Base-by-base conservation (phyloP, 2,113 vertebrate species). In the Tragelaphus imberbis region DNA sequence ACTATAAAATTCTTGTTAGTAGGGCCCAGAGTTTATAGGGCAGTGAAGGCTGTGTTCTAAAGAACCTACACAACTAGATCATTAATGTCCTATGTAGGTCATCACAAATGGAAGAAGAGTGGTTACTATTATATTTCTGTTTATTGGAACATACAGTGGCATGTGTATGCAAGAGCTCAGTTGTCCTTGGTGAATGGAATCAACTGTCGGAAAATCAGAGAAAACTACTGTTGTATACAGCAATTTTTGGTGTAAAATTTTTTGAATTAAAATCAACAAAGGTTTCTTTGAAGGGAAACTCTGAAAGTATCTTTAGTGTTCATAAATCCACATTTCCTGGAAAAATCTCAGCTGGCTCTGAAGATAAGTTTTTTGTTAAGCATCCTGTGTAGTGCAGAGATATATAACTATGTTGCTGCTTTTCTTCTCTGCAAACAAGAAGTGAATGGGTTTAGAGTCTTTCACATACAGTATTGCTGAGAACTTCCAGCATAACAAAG, bases 181-280 rank as follows among this genome's bases (percentile, higher is more conserved):
- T 49, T 93, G 19, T 90, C 33, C 40, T 87, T 81, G 28, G 44
- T 92, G 47, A 82, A 87, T 86, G 80, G 21, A 61, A 47, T 94
- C 80, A 87, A 88, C 49, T 40, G 89, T 5, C 2, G 5, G 56
- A 93, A 40, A 95, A 87, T 51, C 30, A 77, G 71, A 81, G 21
- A 96, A 88, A 90, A 25, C 13, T 63, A 23, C 33, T 88, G 6
- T 47, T 27, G 6, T 51, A 30, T 68, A 33, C 88, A 84, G n/a
- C 65, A 80, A 27, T 79, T 81, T 94, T 27, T 61, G 71, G 19
- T 87, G 15, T 92, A 61, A 92, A 80, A 89, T 68, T 33, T 81
- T 27, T 96, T 95, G 27, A 77, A 84, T 93, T 93, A n/a, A 61
- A 94, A 56, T 44, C 36, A 94, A 56, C n/a, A 84, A 87, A 94